A percentile compares a stretch with the other conserved stretches of the same genome.
These are phyloP conservation scores for Pyrochroa serraticornis DNA, from an alignment of 2,888 invertebrate genomes.

Conservation along the genomic window DNA sequence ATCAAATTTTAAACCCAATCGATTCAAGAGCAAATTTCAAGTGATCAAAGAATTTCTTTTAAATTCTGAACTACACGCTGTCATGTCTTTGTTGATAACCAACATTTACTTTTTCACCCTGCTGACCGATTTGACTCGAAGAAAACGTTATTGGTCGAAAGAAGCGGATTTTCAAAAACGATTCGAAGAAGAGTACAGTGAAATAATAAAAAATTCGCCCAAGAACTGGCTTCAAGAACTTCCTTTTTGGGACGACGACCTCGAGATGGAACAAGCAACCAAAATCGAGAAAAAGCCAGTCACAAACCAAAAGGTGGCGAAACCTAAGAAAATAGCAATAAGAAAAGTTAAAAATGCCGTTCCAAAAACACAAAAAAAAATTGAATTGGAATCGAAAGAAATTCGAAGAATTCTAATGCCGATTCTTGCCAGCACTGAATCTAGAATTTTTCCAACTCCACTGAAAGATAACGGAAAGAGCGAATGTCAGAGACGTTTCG, in stretches of 20 bases:
- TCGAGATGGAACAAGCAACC: background rate
- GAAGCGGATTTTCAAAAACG: background rate
- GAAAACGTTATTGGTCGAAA: background rate
- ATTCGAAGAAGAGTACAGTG: constrained; percentile 3
- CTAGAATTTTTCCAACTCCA: no score
- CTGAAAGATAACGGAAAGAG: constrained; percentile 40
- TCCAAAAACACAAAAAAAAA: no score
- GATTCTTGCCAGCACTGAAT: no score
- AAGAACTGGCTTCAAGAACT: constrained; percentile 3
- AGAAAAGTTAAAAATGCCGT: no score
- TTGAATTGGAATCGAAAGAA: no score
- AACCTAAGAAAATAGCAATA: no score
- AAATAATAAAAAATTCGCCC: constrained; percentile 4
- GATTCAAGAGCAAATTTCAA: constrained; percentile 10
- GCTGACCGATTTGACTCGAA: constrained; percentile 1
- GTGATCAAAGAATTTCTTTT: constrained; percentile 12
- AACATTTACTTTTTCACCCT: constrained; percentile 12
- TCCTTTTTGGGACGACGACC: constrained; percentile 13
- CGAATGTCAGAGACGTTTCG: constrained; percentile 44
- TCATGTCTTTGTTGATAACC: constrained; percentile 16
- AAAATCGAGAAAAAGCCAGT: background rate
- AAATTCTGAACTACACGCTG: constrained; percentile 12
- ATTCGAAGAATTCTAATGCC: no score
- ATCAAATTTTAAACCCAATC: background rate
- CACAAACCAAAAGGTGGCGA: no score